phyloP scores from a whole-genome alignment of 2,113 vertebrate species.

The Brienomyrus longianalis region DNA sequence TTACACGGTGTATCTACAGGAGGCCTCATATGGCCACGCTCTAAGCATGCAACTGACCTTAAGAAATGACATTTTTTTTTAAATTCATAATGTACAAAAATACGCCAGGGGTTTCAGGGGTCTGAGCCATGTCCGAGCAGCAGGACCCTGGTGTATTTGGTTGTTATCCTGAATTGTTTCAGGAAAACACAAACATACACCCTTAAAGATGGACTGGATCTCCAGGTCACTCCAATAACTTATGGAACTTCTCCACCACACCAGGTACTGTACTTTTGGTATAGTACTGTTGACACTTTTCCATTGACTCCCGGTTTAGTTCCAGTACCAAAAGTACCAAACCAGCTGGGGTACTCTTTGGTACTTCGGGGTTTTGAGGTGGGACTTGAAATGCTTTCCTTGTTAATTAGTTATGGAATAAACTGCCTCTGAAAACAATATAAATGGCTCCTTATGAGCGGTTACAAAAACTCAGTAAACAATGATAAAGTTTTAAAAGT shows the following conservation, averaged over 20 bases:
- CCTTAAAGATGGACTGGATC: not conserved
- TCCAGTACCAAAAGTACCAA: not conserved
- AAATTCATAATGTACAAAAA: constrained; percentile 33
- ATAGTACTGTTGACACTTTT: too few species aligned
- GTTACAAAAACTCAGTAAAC: not conserved
- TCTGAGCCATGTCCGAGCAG: not conserved
- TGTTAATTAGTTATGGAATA: not conserved
- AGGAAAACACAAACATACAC: not conserved
- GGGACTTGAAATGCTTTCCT: not conserved
- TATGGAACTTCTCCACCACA: not conserved
- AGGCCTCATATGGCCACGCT: constrained; percentile 40
- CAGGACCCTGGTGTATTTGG: not conserved
- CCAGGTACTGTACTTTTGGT: too few species aligned
- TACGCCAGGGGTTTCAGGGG: not conserved
- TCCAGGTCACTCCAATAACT: not conserved
- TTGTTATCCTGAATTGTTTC: not conserved
- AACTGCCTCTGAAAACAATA: not conserved
- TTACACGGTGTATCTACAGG: not conserved
- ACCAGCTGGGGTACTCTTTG: not conserved
- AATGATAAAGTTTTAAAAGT: not conserved
- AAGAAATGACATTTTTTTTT: constrained; percentile 29
- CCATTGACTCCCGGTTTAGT: not conserved
- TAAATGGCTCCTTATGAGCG: not conserved
- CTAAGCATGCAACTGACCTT: constrained; percentile 35
- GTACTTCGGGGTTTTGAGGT: not conserved